These are phyloP conservation scores for Temnothorax longispinosus DNA, from an alignment of 1,140 invertebrate genomes.

Conservation along the genomic window DNA sequence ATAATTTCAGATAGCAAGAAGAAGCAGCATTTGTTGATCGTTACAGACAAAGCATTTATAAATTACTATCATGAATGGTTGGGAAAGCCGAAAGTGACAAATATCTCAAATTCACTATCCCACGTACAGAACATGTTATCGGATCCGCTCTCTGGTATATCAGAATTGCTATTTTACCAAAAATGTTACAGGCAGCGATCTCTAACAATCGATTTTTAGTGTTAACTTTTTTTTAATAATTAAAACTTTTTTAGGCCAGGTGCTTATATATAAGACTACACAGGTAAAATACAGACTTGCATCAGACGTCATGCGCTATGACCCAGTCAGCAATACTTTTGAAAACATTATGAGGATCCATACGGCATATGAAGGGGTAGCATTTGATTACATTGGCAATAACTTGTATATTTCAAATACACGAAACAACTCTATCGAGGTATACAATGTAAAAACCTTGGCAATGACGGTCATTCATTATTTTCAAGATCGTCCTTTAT, in stretches of 20 bases:
- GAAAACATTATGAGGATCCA: too few relatives aligned
- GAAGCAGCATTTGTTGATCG: conserved; percentile 71
- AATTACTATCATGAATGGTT: conserved; percentile 81
- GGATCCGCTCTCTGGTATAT: conserved; percentile 78
- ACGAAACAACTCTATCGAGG: conserved; percentile 87
- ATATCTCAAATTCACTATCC: conserved; percentile 47
- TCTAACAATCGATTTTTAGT: neutral
- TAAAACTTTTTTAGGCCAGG: conserved; percentile 57
- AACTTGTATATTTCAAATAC: conserved; percentile 89
- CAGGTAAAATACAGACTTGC: too few relatives aligned
- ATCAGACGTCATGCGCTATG: conserved; percentile 68
- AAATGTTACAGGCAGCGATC: neutral
- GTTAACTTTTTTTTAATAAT: neutral
- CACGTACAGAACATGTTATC: conserved; percentile 67
- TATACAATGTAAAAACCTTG: conserved; percentile 86
- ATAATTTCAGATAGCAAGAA: conserved; percentile 66
- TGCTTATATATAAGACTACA: neutral
- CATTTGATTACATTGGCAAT: conserved; percentile 89
- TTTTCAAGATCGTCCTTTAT: conserved; percentile 86
- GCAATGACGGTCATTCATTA: conserved; percentile 85
- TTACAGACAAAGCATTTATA: conserved; percentile 76
- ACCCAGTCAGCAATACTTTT: conserved; percentile 80
- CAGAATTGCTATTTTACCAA: neutral
- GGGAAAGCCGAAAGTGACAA: conserved; percentile 78
- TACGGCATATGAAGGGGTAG: too few relatives aligned